Conservation (phyloP, 2,888 invertebrate genomes). For the Tenthredo scrophulariae region DNA sequence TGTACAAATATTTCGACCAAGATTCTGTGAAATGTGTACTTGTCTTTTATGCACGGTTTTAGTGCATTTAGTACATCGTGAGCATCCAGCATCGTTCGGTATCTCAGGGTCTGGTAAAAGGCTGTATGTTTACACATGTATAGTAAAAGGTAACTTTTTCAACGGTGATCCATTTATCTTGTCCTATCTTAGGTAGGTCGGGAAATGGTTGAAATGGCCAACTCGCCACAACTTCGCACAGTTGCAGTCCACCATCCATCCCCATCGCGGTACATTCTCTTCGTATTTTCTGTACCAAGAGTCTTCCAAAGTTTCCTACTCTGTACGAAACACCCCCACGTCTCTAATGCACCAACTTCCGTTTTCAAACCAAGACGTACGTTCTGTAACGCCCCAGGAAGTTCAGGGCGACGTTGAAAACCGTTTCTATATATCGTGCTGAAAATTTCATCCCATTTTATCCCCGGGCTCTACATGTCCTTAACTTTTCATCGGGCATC, state of each 20-base stretch:
- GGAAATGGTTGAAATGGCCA: slow-evolving; percentile 33
- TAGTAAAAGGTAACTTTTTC: slow-evolving; percentile 42
- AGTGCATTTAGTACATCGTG: background rate
- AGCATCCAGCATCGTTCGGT: slow-evolving; percentile 47
- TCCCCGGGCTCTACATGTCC: background rate
- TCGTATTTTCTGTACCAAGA: slow-evolving; percentile 45
- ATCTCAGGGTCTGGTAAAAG: slow-evolving; percentile 18
- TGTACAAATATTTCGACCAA: background rate
- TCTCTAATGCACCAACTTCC: slow-evolving; percentile 42
- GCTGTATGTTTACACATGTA: slow-evolving; percentile 36
- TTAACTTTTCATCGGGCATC: background rate
- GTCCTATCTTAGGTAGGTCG: slow-evolving; percentile 2
- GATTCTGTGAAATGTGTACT: background rate
- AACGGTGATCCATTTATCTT: slow-evolving; percentile 34
- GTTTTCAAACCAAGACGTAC: slow-evolving; percentile 30
- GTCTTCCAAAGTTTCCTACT: slow-evolving; percentile 44
- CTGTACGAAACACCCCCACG: background rate
- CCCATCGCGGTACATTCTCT: slow-evolving; percentile 41
- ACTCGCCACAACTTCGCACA: slow-evolving; percentile 24
- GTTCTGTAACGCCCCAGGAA: background rate
- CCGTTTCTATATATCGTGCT: background rate
- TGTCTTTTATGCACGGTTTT: background rate
- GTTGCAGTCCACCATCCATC: slow-evolving; percentile 38
- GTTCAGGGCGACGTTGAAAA: background rate
- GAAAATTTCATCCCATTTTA: slow-evolving; percentile 14